Percentiles rank a stretch among this genome's conserved stretches.
phyloP scores from a whole-genome alignment of 1,140 invertebrate genomes.

The Scylla paramamosain region DNA sequence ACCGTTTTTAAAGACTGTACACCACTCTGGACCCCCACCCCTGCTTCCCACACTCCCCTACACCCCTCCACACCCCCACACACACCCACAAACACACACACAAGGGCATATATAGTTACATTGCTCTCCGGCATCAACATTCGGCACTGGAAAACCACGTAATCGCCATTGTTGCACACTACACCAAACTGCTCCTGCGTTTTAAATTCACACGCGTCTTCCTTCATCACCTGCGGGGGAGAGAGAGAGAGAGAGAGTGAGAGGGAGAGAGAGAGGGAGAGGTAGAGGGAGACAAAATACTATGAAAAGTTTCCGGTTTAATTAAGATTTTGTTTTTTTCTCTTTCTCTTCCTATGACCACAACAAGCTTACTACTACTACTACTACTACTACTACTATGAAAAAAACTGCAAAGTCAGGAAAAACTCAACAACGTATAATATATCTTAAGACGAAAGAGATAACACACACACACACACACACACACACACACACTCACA shows the following conservation, averaged over 20 bases:
- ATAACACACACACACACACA: too few species aligned
- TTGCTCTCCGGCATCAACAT: constrained; percentile 87
- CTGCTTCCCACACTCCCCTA: too few species aligned
- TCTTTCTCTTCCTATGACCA: too few species aligned
- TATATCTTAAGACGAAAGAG: too few species aligned
- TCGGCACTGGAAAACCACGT: constrained; percentile 90
- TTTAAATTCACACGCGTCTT: constrained; percentile 84
- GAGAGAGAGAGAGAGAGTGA: not conserved
- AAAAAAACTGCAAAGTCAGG: too few species aligned
- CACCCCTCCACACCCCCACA: not conserved
- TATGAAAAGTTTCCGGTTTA: not conserved
- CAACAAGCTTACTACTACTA: too few species aligned
- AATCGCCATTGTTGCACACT: constrained; percentile 87
- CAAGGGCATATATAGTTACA: constrained; percentile 81
- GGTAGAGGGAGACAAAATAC: not conserved
- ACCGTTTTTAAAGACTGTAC: too few species aligned
- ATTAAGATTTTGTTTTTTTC: too few species aligned
- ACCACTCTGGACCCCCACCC: too few species aligned
- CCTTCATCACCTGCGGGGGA: constrained; percentile 82
- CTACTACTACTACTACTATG: too few species aligned
- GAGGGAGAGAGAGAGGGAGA: not conserved
- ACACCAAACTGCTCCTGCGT: constrained; percentile 92
- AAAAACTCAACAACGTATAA: too few species aligned
- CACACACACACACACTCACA: too few species aligned
- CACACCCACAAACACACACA: not conserved